Evolutionary conservation across 1,140 invertebrate genomes (phyloP).

Genomic region (Plectus sambesii): DNA sequence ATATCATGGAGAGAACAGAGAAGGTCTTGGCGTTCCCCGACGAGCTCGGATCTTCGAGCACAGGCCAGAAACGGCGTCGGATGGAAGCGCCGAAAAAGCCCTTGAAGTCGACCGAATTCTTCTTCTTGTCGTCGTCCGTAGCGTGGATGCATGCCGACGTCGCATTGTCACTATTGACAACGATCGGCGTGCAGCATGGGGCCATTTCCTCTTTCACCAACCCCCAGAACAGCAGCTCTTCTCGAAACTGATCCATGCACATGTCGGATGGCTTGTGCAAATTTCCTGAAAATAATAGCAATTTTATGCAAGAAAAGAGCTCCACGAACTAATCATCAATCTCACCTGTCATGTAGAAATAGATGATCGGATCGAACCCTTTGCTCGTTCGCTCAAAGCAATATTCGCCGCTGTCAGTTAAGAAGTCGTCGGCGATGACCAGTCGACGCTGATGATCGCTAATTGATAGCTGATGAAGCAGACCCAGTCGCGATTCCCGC

Average conservation of each 20-base stretch:
- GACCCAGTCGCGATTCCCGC: too few relatives aligned
- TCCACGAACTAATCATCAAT: too few relatives aligned
- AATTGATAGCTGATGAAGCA: too few relatives aligned
- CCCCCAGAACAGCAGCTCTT: conserved; percentile 49
- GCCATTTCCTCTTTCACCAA: conserved; percentile 46
- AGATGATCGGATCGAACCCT: conserved; percentile 37
- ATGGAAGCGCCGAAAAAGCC: conserved; percentile 24
- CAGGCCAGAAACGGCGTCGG: conserved; percentile 33
- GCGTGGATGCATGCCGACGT: too few relatives aligned
- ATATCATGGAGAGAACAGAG: conserved; percentile 34
- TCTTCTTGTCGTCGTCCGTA: too few relatives aligned
- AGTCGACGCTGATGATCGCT: conserved; percentile 28
- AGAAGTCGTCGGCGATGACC: conserved; percentile 29
- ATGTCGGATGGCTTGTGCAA: conserved; percentile 49
- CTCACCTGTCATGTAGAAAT: conserved; percentile 39
- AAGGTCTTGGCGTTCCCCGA: conserved; percentile 34
- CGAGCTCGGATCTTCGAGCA: conserved; percentile 39
- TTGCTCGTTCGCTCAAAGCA: conserved; percentile 37
- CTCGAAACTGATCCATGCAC: conserved; percentile 48
- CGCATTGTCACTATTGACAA: neutral
- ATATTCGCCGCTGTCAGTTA: conserved; percentile 33
- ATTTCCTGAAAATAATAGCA: conserved; percentile 43
- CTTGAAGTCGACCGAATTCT: too few relatives aligned
- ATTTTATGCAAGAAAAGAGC: neutral
- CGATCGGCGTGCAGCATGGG: conserved; percentile 37